Evolutionary conservation across 37 sponge, comb jelly and placozoan genomes (phyloP).

Genomic region (Ephydatia muelleri): DNA sequence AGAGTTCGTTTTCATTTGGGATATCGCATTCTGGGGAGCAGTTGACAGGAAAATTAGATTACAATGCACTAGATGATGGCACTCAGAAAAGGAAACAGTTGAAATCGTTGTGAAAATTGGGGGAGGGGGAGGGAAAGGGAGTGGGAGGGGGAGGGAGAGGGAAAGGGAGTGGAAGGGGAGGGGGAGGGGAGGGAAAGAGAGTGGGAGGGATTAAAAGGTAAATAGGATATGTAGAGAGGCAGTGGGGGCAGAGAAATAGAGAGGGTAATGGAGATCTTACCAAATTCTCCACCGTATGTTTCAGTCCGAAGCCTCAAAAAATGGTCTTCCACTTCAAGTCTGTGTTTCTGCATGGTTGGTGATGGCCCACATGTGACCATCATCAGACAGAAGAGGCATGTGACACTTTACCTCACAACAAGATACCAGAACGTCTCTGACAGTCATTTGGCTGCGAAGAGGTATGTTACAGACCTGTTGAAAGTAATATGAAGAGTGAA

Average conservation of each 20-base stretch:
- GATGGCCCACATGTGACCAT: neutral
- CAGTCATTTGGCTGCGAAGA: constrained; percentile 36
- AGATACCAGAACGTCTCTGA: constrained; percentile 13
- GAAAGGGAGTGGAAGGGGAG: neutral
- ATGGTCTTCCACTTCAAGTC: constrained; percentile 49
- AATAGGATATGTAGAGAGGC: too few relatives aligned
- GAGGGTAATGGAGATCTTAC: too few relatives aligned
- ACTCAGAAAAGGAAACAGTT: too few relatives aligned
- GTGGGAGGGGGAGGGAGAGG: neutral
- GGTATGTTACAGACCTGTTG: constrained; percentile 6
- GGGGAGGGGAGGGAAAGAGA: neutral
- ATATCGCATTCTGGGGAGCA: constrained; percentile 4
- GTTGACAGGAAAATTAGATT: neutral
- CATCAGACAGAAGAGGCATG: too few relatives aligned
- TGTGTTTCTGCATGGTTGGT: constrained; percentile 15
- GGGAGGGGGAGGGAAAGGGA: too few relatives aligned
- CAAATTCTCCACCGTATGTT: constrained; percentile 15
- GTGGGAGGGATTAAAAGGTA: too few relatives aligned
- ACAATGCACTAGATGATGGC: neutral
- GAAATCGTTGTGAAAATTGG: too few relatives aligned
- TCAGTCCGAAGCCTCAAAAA: constrained; percentile 23
- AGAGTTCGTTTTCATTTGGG: constrained; percentile 29
- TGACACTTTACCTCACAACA: constrained; percentile 41
- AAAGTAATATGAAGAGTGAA: neutral
- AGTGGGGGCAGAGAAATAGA: too few relatives aligned